phyloP scores from a whole-genome alignment of 2,888 invertebrate species.

The Cantharis lateralis region DNA sequence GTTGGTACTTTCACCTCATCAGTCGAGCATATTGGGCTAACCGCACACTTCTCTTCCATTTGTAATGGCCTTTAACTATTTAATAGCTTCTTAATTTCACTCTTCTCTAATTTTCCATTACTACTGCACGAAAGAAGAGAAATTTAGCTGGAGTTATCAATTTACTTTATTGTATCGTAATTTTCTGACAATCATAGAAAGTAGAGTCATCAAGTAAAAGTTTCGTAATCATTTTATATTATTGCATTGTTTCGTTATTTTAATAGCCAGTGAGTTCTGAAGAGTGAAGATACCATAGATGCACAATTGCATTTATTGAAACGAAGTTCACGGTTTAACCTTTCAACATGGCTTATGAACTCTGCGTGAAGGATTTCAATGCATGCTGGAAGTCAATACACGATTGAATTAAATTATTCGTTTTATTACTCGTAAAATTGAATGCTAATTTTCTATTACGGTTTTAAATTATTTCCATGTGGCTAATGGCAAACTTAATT shows the following conservation, averaged over 20 bases:
- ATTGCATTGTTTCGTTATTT: neutral
- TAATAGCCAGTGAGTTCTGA: neutral
- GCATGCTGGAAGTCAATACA: neutral
- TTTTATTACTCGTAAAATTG: neutral
- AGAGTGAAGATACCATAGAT: neutral
- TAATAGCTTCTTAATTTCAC: neutral
- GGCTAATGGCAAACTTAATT: neutral
- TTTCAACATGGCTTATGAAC: neutral
- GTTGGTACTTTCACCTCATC: neutral
- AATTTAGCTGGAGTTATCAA: neutral
- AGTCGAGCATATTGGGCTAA: neutral
- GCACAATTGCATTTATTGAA: neutral
- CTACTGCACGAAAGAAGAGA: neutral
- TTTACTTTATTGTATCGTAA: neutral
- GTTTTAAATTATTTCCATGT: neutral
- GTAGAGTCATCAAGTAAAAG: neutral
- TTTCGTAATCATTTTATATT: neutral
- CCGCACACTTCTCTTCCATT: neutral
- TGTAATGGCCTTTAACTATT: too few relatives aligned
- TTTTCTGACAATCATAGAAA: neutral
- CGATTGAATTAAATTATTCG: neutral
- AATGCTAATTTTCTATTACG: neutral
- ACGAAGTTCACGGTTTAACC: neutral
- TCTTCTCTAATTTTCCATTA: neutral
- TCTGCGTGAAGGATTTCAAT: neutral